Evolutionary conservation across 2,113 vertebrate species (phyloP).

Genomic region (Colinus virginianus): DNA sequence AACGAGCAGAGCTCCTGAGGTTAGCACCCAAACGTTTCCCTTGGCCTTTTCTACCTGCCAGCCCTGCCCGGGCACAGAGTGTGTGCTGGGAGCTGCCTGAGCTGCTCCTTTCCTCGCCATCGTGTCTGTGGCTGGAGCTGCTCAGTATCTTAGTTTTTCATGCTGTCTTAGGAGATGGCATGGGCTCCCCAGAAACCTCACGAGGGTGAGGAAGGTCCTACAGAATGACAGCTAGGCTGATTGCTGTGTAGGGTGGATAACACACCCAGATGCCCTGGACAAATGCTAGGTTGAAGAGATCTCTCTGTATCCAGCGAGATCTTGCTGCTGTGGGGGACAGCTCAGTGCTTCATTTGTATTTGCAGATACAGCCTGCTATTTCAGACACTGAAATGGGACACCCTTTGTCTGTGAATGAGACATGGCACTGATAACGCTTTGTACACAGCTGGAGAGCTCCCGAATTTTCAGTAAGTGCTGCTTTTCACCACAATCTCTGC

Average conservation of each 20-base stretch:
- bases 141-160: not conserved
- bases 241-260: not conserved
- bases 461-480: not conserved
- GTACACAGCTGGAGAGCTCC: not conserved
- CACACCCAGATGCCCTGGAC: not conserved
- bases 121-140: not conserved
- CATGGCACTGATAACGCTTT: not conserved
- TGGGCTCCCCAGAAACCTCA: not conserved
- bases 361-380: not conserved
- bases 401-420: not conserved
- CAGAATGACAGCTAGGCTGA: rapidly evolving
- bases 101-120: not conserved
- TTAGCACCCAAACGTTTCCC: not conserved
- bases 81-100: not conserved
- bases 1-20: constrained; percentile 1
- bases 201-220: not conserved
- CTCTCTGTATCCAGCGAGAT: rapidly evolving
- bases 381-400: not conserved
- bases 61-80: not conserved
- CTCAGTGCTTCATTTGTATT: not conserved
- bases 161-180: not conserved
- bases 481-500: not conserved
- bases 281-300: not conserved
- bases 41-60: not conserved
- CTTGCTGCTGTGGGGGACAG: not conserved